Base-by-base conservation (phyloP, 2,888 invertebrate genomes). In the Habroteleia sp. region DNA sequence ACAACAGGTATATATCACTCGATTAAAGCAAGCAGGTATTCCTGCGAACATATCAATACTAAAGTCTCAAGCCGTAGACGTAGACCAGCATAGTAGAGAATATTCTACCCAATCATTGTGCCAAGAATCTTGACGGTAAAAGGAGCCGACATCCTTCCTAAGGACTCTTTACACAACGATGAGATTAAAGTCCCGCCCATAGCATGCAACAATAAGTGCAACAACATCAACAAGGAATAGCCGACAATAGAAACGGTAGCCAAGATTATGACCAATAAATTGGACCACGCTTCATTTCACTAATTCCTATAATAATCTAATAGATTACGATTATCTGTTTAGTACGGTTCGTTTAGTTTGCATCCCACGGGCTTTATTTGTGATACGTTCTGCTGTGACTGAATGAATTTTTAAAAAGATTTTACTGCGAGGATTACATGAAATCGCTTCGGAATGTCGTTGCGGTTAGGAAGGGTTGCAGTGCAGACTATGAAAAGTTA, bases 261-360 rank as follows among this genome's bases (percentile, higher is more conserved):
- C 58, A 73, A 85, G 85, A 87, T 87, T 87, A 88, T 84, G 85
- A 87, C 83, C 86, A 85, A 87, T 86, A 88, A 88, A 88, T 88
- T 88, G 88, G 80, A 48, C 80, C 76, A 83, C 77, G 88, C 84
- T 85, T 88, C 88, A 85, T 88, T 88, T 87, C 87, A 85, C 88
- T 87, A 87, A 87, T 87, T 82, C 87, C 83, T 81, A 81, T 86
- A 87, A 88, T 86, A 87, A 86, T 86, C 87, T 85, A 88, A 88
- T 88, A 85, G 87, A 88, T 88, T 88, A 86, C 85, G 85, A 87
- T 88, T 88, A 88, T 88, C 83, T 87, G 82, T 86, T 88, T 87
- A 88, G 83, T 83, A 78, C 85, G 87, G 81, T 83, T 87, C 85
- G 87, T 86, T 87, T 85, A 80, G 85, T 85, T 85, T 82, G 78